Evolutionary conservation across 2,888 invertebrate species (phyloP), one percentile per base, ranked within the genome.

Genomic region (Tinea trinotella): DNA sequence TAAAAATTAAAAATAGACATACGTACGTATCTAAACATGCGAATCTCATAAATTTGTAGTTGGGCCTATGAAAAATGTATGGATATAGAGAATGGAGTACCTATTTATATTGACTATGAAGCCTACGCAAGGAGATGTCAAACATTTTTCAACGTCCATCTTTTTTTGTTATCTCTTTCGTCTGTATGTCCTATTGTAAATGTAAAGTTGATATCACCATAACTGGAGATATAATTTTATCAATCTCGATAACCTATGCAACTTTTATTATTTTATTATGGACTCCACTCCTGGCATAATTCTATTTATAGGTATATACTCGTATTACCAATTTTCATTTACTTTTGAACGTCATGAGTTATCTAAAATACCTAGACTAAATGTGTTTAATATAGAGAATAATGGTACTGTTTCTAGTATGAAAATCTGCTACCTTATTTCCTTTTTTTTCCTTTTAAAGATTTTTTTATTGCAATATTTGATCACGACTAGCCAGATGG

Each of bases 111-210:
- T 46, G 24, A n/a, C 50, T 22, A 24, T 20, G 24, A 50, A 24
- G 13, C 24, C 50, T 60, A 30, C 54, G 63, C 66, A 62, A 66
- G 65, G 63, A 61, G 63, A 66, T 65, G 62, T 69, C 66, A 64
- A 67, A 67, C 72, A 73, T 77, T 75, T 76, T 73, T 75, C 72
- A 75, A 73, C 65, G 75, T 76, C 76, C 67, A 63, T 68, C 68
- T 64, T 58, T 67, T 64, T 6, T 40, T 30, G 7, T 30, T 30
- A 30, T 40, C 35, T 50, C 20, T 50, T 50, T 24, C 24, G 46
- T 46, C 46, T 19, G n/a, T n/a, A 17, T 18, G 19, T 46, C 46
- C 46, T 46, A 46, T 46, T 18, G 18, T 46, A 3, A 46, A 46
- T 46, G 46, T 46, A 15, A 46, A 46, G 46, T 46, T 46, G 30